Percentiles rank a stretch among this genome's conserved stretches.
Evolutionary conservation across 2,113 vertebrate genomes (phyloP).

Genomic region (Scopus umbretta): DNA sequence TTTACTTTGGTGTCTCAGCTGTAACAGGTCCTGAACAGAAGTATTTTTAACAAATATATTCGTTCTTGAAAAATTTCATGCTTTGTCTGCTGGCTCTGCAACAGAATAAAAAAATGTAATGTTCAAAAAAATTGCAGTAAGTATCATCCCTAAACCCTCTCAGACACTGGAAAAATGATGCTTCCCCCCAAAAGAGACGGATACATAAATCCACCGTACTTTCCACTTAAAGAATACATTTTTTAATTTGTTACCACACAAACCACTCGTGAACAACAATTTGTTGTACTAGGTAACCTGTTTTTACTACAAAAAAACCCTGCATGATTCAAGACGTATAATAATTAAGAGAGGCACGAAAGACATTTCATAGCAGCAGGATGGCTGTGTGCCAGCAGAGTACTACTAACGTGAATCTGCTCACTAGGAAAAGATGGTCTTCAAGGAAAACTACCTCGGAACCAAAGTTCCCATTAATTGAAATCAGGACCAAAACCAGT

Average conservation of each 20-base stretch:
- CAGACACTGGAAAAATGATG: background rate
- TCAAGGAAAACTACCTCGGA: background rate
- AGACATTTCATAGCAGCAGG: background rate
- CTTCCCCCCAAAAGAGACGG: background rate
- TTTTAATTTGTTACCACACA: background rate
- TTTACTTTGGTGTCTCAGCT: background rate
- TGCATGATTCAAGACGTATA: background rate
- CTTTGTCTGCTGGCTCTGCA: background rate
- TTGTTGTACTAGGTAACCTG: background rate
- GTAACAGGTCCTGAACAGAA: background rate
- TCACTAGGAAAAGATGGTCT: background rate
- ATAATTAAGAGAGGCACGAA: background rate
- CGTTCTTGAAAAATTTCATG: background rate
- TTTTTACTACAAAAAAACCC: background rate
- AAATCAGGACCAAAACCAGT: background rate
- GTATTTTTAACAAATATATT: background rate
- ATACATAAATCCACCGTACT: background rate
- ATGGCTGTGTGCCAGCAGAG: background rate
- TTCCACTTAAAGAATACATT: background rate
- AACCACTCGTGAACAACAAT: background rate
- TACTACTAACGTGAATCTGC: background rate
- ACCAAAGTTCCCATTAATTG: background rate
- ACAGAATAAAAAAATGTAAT: background rate
- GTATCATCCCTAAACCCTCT: background rate
- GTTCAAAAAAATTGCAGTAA: background rate